A percentile compares a stretch with the other conserved stretches of the same genome.
phyloP scores from a whole-genome alignment of 2,888 invertebrate genomes.

The Rhaphigaster nebulosa region DNA sequence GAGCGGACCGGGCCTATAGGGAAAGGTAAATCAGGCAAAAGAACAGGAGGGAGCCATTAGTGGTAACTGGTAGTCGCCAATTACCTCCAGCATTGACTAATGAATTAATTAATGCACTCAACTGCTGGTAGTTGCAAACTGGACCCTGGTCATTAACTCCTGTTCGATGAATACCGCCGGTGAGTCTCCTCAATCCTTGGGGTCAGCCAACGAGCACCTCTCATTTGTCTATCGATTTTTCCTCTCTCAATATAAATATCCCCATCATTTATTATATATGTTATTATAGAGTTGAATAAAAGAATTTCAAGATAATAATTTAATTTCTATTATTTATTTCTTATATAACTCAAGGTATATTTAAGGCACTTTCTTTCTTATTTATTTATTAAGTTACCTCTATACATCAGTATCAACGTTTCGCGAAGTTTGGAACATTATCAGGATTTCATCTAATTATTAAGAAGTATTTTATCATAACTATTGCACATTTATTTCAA shows the following conservation, averaged over 20 bases:
- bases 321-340: no score
- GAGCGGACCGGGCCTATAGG: neutral
- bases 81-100: slow-evolving; percentile 35
- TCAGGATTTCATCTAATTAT: no score
- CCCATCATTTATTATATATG: no score
- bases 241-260: neutral
- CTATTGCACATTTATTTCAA: no score
- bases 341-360: no score
- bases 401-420: no score
- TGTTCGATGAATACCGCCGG: neutral
- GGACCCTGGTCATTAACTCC: slow-evolving; percentile 13
- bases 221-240: neutral
- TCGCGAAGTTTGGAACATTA: no score
- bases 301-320: no score
- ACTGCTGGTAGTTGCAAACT: slow-evolving; percentile 7
- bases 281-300: no score
- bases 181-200: neutral
- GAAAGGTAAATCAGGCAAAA: neutral
- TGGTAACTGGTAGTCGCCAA: slow-evolving; percentile 44
- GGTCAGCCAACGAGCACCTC: neutral
- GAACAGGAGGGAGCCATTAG: slow-evolving; percentile 4
- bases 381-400: no score
- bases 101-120: slow-evolving; percentile 37
- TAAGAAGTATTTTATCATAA: no score
- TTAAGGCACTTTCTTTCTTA: no score